A percentile compares a stretch with the other conserved stretches of the same genome.
Evolutionary conservation across 2,888 invertebrate species (phyloP).

Genomic region (Thyatira batis): DNA sequence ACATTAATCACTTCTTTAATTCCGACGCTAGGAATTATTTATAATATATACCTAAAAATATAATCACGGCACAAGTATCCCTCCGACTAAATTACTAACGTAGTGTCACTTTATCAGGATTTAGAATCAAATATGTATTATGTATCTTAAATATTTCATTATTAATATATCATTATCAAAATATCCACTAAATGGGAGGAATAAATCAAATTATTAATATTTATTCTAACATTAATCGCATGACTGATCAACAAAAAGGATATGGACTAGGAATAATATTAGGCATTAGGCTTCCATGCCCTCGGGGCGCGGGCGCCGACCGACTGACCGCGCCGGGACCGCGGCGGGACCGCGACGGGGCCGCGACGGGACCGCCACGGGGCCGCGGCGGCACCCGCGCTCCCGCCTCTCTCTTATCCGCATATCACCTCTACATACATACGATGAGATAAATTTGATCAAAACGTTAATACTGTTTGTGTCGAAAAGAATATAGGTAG

Average conservation of each 20-base stretch:
- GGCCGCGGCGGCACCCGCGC: conserved; percentile 32
- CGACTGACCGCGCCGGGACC: conserved; percentile 21
- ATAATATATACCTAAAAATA: conserved; percentile 83
- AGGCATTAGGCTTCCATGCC: conserved; percentile 78
- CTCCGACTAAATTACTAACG: conserved; percentile 83
- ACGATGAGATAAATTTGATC: conserved; percentile 72
- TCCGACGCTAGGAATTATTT: conserved; percentile 83
- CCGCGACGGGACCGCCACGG: conserved; percentile 18
- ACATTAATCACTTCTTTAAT: conserved; percentile 83
- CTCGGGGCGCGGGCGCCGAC: conserved; percentile 46
- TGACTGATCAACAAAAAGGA: conserved; percentile 83
- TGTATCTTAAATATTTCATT: conserved; percentile 83
- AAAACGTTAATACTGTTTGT: conserved; percentile 77
- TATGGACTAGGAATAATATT: conserved; percentile 83
- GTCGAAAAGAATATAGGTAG: conserved; percentile 69
- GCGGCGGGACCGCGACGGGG: conserved; percentile 16
- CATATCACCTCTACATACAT: conserved; percentile 77
- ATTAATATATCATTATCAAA: conserved; percentile 83
- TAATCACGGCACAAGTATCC: conserved; percentile 83
- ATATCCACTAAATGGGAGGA: conserved; percentile 83
- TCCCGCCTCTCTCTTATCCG: conserved; percentile 67
- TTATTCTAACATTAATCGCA: conserved; percentile 82
- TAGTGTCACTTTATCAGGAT: conserved; percentile 83
- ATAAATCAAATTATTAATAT: conserved; percentile 83
- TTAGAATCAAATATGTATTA: conserved; percentile 83